Conservation (phyloP, 1,140 invertebrate genomes). For the Drosophila arawakana region DNA sequence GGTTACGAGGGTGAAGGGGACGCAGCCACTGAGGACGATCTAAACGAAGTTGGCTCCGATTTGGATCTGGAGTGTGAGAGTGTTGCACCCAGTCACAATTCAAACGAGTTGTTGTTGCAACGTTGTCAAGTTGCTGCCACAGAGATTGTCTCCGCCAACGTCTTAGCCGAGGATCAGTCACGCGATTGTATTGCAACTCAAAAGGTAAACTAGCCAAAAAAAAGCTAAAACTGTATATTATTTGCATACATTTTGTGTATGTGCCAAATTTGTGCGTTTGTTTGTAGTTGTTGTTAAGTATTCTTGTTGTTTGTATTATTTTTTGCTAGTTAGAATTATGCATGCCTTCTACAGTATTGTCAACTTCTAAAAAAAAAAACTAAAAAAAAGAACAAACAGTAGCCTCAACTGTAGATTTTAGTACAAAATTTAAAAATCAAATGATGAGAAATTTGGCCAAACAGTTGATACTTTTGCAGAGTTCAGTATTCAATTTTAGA, state of each 20-base stretch:
- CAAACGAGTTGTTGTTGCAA: conserved; percentile 50
- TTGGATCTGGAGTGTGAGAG: conserved; percentile 71
- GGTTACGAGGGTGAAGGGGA: conserved; percentile 67
- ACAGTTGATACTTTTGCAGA: neutral
- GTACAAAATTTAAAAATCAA: conserved; percentile 11
- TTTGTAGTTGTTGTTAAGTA: conserved; percentile 32
- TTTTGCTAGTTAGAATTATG: conserved; percentile 40
- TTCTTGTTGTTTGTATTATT: conserved; percentile 49
- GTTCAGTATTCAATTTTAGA: neutral
- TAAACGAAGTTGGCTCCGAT: conserved; percentile 78
- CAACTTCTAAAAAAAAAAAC: conserved; percentile 54
- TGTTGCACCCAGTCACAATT: conserved; percentile 26
- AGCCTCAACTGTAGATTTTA: conserved; percentile 42
- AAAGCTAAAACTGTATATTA: neutral
- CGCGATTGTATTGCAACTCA: conserved; percentile 81
- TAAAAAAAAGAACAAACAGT: conserved; percentile 11
- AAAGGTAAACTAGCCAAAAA: conserved; percentile 63
- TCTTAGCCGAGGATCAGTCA: conserved; percentile 58
- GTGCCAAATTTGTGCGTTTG: conserved; percentile 44
- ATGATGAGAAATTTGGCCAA: conserved; percentile 1
- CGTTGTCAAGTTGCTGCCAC: conserved; percentile 61
- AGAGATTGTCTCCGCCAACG: conserved; percentile 54
- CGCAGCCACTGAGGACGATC: conserved; percentile 77
- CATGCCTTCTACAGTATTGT: conserved; percentile 66
- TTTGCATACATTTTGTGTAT: conserved; percentile 38